Conservation (phyloP, 2,888 invertebrate species). For the Cerastis leucographa region DNA sequence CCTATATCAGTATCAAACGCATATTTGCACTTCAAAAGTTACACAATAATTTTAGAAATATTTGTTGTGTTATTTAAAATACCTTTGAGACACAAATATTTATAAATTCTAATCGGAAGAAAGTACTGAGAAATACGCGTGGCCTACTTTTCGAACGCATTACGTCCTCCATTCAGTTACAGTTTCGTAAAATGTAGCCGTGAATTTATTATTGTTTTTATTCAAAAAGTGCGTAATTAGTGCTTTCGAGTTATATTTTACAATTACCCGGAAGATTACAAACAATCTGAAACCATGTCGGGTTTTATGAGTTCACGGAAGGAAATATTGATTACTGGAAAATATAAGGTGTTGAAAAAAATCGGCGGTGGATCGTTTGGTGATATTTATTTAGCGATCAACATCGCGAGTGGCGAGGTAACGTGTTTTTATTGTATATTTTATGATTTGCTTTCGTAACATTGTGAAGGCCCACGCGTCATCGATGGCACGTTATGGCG, state of each 20-base stretch:
- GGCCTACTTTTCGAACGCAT: constrained; percentile 74
- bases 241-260: constrained; percentile 76
- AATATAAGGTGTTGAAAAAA: constrained; percentile 98
- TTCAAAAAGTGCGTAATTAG: constrained; percentile 79
- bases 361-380: constrained; percentile 99
- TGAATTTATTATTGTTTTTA: constrained; percentile 80
- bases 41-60: constrained; percentile 60
- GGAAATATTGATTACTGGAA: constrained; percentile 97
- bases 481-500: constrained; percentile 66
- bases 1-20: constrained; percentile 51
- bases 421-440: constrained; percentile 60
- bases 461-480: constrained; percentile 67
- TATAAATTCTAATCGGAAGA: constrained; percentile 63
- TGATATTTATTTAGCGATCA: constrained; percentile 99
- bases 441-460: constrained; percentile 63
- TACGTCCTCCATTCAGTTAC: constrained; percentile 75
- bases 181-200: constrained; percentile 82
- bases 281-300: constrained; percentile 74
- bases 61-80: constrained; percentile 59
- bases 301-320: constrained; percentile 76
- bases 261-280: constrained; percentile 70
- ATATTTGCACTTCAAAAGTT: constrained; percentile 54
- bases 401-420: constrained; percentile 97
- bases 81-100: constrained; percentile 62
- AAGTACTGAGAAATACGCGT: constrained; percentile 62